phyloP scores from a whole-genome alignment of 2,797 vertebrate species.

The Rhadinocentrus ornatus region DNA sequence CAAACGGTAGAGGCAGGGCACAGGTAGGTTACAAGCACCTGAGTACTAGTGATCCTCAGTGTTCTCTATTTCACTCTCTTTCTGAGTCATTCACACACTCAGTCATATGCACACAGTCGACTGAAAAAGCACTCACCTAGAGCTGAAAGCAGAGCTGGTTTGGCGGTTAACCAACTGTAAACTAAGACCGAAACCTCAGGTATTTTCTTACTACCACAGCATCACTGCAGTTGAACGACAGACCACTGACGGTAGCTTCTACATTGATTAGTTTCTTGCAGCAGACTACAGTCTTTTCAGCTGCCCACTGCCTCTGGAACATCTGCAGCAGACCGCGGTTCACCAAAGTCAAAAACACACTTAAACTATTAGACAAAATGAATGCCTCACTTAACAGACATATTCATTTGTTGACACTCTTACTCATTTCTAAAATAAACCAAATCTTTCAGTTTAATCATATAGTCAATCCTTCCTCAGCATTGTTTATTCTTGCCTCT shows the following conservation, averaged over 20 bases:
- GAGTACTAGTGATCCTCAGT: constrained; percentile 61
- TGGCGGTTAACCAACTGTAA: constrained; percentile 77
- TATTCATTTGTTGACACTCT: neutral
- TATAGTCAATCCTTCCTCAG: neutral
- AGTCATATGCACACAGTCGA: constrained; percentile 46
- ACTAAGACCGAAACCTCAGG: constrained; percentile 78
- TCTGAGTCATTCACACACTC: constrained; percentile 26
- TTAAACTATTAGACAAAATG: constrained; percentile 25
- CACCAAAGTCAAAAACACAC: constrained; percentile 49
- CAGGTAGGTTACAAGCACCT: constrained; percentile 86
- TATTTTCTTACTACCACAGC: constrained; percentile 68
- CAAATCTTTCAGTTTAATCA: neutral
- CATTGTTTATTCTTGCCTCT: constrained; percentile 4
- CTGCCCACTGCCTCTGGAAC: constrained; percentile 46
- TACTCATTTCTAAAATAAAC: neutral
- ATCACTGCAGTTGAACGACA: constrained; percentile 67
- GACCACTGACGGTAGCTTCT: constrained; percentile 60
- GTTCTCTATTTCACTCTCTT: constrained; percentile 46
- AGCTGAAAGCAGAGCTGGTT: constrained; percentile 72
- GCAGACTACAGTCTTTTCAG: constrained; percentile 56
- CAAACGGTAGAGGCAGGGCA: constrained; percentile 93
- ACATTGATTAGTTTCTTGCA: constrained; percentile 64
- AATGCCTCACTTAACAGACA: constrained; percentile 11
- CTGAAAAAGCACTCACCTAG: constrained; percentile 77
- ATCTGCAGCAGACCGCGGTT: constrained; percentile 57